Evolutionary conservation across 2,113 vertebrate species (phyloP), one percentile per base, ranked within the genome.

Genomic region (Brevimyrus niger): DNA sequence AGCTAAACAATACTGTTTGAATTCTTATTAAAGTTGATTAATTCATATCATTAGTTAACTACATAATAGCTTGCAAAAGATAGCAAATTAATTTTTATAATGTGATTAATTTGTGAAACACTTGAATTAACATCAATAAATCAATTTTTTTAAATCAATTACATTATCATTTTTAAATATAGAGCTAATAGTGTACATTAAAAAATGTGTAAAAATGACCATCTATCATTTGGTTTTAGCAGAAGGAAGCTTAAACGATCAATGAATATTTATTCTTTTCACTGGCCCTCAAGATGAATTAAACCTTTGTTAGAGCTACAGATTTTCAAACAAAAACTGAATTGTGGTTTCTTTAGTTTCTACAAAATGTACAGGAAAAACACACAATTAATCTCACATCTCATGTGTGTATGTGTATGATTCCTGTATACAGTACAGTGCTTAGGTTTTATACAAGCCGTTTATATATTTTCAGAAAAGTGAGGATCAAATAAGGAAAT

Each of bases 1-100:
- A 94, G 93, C 94, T 89, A 88, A 95, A 96, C 95, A 95, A 95
- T 95, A 94, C 91, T 94, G 95, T 95, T 96, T 95, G 96, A 96
- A 96, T 96, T 96, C 95, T 96, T 96, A 96, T 96, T 96, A 96
- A 96, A 96, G 92, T 96, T 96, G 96, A 96, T 96, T 96, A 96
- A 96, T 96, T 96, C 93, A 95, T 95, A 96, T 95, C 95, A 96
- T 95, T 96, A 95, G 93, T 94, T 93, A 92, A 95, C 94, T 94
- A 87, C 93, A 94, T 93, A 94, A 96, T 92, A 95, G 95, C 95
- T 96, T 95, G 93, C 90, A 94, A 95, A 95, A 95, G 95, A 92
- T 93, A 93, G 92, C 53, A 92, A 93, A 95, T 95, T 95, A 96
- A 94, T 96, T 96, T 94, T 90, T 95, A 95, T 92, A 91, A 94